A percentile compares a stretch with the other conserved stretches of the same genome.
phyloP scores from a whole-genome alignment of 2,888 invertebrate genomes.

The Acholoe squamosa region DNA sequence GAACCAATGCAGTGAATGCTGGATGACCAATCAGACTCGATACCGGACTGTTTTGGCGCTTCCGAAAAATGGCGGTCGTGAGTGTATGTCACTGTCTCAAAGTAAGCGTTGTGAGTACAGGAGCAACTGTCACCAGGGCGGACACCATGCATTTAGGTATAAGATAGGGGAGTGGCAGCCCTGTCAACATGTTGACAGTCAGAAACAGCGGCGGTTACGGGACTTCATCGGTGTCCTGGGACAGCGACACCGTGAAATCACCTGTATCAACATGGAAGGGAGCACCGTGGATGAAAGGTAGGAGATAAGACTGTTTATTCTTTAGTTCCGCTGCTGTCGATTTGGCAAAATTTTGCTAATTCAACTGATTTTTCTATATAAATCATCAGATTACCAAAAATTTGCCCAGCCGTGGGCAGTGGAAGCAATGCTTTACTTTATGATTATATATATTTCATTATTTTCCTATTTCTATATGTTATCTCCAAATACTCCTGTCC shows the following conservation, averaged over 20 bases:
- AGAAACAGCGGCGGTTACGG: slow-evolving; percentile 53
- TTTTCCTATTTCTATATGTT: no score
- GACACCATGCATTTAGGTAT: neutral
- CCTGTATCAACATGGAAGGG: slow-evolving; percentile 66
- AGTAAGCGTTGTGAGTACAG: slow-evolving; percentile 17
- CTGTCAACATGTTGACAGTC: slow-evolving; percentile 58
- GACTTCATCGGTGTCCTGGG: slow-evolving; percentile 65
- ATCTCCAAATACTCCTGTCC: no score
- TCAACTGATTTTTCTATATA: no score
- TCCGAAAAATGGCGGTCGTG: slow-evolving; percentile 63
- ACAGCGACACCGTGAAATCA: slow-evolving; percentile 66
- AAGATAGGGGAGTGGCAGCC: slow-evolving; percentile 63
- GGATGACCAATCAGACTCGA: slow-evolving; percentile 64
- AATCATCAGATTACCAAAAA: no score
- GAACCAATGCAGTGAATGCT: slow-evolving; percentile 66
- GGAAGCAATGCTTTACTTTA: no score
- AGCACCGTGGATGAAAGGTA: slow-evolving; percentile 66
- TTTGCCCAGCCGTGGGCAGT: no score
- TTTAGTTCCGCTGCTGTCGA: no score
- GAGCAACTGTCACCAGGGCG: neutral
- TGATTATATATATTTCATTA: no score
- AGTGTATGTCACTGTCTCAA: slow-evolving; percentile 63
- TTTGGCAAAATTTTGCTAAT: no score
- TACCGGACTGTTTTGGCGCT: slow-evolving; percentile 65
- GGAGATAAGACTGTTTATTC: neutral